Conservation (phyloP, 2,797 vertebrate genomes). For the Brachyrhaphis roseni region DNA sequence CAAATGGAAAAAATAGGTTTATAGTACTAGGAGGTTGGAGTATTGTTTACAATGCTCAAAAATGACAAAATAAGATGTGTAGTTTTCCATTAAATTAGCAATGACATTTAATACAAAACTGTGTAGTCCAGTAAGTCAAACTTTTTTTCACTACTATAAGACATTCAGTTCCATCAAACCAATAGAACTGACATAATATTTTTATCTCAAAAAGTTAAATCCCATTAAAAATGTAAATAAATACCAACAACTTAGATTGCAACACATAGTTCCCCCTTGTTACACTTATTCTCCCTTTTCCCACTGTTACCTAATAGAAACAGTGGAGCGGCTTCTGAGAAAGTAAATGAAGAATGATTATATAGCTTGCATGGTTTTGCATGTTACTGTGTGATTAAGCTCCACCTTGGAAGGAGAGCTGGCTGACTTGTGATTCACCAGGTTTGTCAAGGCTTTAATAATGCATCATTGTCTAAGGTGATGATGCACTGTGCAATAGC, state of each 20-base stretch:
- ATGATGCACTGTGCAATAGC: conserved; percentile 24
- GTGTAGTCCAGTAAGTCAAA: neutral
- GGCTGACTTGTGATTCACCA: conserved; percentile 43
- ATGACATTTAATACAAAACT: neutral
- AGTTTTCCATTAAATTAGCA: conserved; percentile 23
- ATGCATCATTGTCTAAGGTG: conserved; percentile 44
- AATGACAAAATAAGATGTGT: conserved; percentile 7
- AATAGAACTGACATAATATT: neutral
- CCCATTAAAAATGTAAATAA: neutral
- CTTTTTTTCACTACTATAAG: neutral
- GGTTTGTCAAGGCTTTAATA: conserved; percentile 43
- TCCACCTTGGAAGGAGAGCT: conserved; percentile 30
- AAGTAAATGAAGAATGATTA: conserved; percentile 64
- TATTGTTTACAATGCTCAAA: conserved; percentile 16
- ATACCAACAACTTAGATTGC: neutral
- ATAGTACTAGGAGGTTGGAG: neutral
- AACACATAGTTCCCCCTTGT: conserved; percentile 11
- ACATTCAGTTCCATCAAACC: neutral
- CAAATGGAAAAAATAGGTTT: neutral
- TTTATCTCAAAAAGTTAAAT: neutral
- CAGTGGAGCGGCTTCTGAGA: conserved; percentile 23
- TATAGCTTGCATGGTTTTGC: conserved; percentile 41
- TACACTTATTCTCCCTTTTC: conserved; percentile 15
- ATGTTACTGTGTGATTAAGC: conserved; percentile 58
- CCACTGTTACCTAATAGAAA: conserved; percentile 34